Evolutionary conservation across 64 coral and sea anemone species (phyloP).

Genomic region (Orbicella faveolata): DNA sequence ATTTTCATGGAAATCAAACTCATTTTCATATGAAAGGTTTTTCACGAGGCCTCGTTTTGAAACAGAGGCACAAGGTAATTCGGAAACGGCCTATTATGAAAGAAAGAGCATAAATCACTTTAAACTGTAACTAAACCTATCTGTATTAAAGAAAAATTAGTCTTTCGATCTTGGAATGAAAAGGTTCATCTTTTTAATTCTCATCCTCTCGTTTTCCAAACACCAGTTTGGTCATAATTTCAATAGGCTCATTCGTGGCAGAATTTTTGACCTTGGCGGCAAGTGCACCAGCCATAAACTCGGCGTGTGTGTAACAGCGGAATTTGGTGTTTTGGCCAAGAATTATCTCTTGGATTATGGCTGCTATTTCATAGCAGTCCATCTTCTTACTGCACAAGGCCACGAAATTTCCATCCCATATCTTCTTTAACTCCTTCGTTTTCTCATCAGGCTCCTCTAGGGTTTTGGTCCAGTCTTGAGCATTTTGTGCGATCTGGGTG

Average conservation of each 20-base stretch:
- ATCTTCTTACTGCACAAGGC: no score
- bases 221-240: not conserved
- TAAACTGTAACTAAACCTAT: no score
- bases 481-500: conserved; percentile 28
- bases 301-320: not conserved
- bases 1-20: no score
- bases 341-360: not conserved
- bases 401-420: not conserved
- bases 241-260: not conserved
- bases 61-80: no score
- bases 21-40: no score
- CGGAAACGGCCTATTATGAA: no score
- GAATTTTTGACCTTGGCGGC: not conserved
- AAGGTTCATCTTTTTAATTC: not conserved
- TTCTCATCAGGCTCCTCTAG: conserved; percentile 43
- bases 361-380: not conserved
- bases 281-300: not conserved
- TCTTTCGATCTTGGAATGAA: no score
- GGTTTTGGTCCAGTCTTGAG: conserved; percentile 22
- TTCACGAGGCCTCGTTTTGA: no score
- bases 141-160: no score
- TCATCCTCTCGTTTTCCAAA: not conserved
- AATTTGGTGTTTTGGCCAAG: conserved; percentile 8
- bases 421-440: conserved; percentile 1
- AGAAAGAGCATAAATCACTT: no score